phyloP scores from a whole-genome alignment of 2,888 invertebrate species.

The Augochlorella aurata region DNA sequence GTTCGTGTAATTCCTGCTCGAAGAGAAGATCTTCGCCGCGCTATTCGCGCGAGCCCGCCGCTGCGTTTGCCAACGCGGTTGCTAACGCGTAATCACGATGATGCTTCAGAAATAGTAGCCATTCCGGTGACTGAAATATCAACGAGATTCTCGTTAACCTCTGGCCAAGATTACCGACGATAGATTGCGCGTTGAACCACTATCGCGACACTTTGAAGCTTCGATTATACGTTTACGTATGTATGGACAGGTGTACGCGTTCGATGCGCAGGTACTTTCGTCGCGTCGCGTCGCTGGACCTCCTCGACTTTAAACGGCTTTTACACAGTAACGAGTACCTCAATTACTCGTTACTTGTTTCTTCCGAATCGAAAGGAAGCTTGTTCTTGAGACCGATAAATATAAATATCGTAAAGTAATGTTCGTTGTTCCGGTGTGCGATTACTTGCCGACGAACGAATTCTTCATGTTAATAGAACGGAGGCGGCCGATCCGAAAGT shows the following conservation, averaged over 20 bases:
- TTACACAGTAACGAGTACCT: too few species aligned
- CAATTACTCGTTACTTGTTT: too few species aligned
- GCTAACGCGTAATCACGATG: constrained; percentile 17
- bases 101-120: not conserved
- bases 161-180: constrained; percentile 8
- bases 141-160: constrained; percentile 41
- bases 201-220: not conserved
- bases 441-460: not conserved
- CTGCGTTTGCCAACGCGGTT: too few species aligned
- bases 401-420: too few species aligned
- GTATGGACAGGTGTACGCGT: not conserved
- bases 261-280: not conserved
- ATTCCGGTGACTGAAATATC: constrained; percentile 33
- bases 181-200: not conserved
- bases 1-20: not conserved
- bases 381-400: too few species aligned
- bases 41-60: not conserved
- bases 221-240: not conserved
- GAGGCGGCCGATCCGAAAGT: not conserved
- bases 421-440: too few species aligned
- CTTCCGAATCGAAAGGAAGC: too few species aligned
- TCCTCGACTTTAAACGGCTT: too few species aligned
- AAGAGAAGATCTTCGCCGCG: not conserved
- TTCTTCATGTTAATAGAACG: too few species aligned
- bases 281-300: too few species aligned